These are phyloP conservation scores for Melieria omissa DNA, from an alignment of 2,888 invertebrate species.

Conservation along the genomic window DNA sequence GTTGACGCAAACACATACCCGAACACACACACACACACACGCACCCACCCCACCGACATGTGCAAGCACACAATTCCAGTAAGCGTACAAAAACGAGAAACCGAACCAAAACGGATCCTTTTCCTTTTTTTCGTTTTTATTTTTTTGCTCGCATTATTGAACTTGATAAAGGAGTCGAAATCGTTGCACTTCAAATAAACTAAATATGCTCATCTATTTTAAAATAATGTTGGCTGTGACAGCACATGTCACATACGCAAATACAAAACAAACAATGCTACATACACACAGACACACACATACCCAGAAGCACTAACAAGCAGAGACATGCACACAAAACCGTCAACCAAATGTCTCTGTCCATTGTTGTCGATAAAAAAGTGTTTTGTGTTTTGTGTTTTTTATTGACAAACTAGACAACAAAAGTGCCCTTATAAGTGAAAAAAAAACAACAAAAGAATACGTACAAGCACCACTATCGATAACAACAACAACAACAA, in stretches of 20 bases:
- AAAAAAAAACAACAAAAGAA: not conserved
- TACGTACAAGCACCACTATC: constrained; percentile 15
- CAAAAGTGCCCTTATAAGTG: not conserved
- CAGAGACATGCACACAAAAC: too few relatives aligned
- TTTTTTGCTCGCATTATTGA: too few relatives aligned
- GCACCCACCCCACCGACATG: not conserved
- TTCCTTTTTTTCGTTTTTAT: too few relatives aligned
- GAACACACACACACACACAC: not conserved
- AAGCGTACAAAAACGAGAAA: not conserved
- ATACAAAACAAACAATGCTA: constrained; percentile 4
- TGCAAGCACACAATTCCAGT: not conserved
- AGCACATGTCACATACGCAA: constrained; percentile 24
- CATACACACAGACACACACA: not conserved
- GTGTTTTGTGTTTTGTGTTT: too few relatives aligned
- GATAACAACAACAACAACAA: constrained; percentile 18
- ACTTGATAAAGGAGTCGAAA: constrained; percentile 1
- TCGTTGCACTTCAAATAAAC: constrained; percentile 40
- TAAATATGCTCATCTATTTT: constrained; percentile 47
- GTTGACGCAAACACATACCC: constrained; percentile 2
- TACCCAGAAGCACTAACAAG: not conserved
- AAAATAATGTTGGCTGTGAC: constrained; percentile 37
- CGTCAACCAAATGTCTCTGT: too few relatives aligned
- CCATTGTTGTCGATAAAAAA: too few relatives aligned
- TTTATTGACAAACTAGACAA: too few relatives aligned
- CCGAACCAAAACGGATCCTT: too few relatives aligned